Conservation (phyloP, 2,113 vertebrate genomes). For the Acrocephalus arundinaceus region DNA sequence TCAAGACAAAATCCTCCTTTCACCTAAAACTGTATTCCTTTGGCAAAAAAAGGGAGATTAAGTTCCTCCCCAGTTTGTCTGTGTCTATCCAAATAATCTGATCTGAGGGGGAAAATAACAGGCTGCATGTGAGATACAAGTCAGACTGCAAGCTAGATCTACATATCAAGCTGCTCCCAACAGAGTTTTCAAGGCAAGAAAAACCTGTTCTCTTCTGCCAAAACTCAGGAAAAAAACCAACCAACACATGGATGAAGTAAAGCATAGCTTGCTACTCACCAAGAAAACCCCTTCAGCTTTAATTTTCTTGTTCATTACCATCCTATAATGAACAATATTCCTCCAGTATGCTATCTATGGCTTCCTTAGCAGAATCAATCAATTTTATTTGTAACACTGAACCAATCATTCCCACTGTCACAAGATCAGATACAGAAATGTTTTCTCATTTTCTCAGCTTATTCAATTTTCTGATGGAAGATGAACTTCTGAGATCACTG, state of each 20-base stretch:
- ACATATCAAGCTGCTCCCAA: conserved; percentile 24
- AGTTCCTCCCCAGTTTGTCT: neutral
- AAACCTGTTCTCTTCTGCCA: conserved; percentile 54
- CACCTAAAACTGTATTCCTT: neutral
- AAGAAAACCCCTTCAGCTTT: conserved; percentile 3
- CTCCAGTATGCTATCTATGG: neutral
- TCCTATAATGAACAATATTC: neutral
- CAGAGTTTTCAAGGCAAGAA: conserved; percentile 48
- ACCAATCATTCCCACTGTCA: neutral
- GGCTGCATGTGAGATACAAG: neutral
- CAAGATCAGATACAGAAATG: neutral
- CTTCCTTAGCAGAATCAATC: neutral
- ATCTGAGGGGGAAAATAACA: neutral
- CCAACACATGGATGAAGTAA: neutral
- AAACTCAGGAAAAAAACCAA: neutral
- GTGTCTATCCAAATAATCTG: neutral
- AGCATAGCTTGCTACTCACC: neutral
- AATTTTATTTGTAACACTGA: neutral
- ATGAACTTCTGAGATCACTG: neutral
- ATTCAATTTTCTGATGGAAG: neutral
- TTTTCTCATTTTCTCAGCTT: neutral
- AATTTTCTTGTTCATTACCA: neutral
- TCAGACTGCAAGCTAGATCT: conserved; percentile 27
- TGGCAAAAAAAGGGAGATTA: neutral
- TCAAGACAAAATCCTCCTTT: neutral